Evolutionary conservation across 2,888 invertebrate species (phyloP).

Genomic region (Pinctada fucata): DNA sequence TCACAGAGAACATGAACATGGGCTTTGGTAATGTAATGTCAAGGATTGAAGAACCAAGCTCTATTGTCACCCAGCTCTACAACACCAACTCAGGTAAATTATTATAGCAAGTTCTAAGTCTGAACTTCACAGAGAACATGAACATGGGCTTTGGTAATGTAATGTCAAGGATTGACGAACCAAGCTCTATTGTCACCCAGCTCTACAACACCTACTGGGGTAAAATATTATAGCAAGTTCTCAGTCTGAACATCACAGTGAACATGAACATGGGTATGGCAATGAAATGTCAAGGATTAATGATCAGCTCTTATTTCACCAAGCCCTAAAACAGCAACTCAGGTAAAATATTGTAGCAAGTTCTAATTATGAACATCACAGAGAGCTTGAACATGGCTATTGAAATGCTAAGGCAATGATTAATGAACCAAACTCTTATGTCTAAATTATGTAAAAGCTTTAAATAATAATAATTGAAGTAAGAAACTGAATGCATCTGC

Average conservation of each 20-base stretch:
- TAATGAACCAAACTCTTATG: not conserved
- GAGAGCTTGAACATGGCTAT: not conserved
- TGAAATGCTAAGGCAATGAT: not conserved
- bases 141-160: not conserved
- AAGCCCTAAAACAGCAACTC: constrained; percentile 39
- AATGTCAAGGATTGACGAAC: not conserved
- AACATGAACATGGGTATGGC: constrained; percentile 62
- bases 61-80: constrained; percentile 40
- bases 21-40: not conserved
- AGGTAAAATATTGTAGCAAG: constrained; percentile 22
- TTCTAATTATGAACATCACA: constrained; percentile 33
- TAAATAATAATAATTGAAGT: too few species aligned
- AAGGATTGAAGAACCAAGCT: not conserved
- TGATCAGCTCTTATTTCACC: constrained; percentile 42
- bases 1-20: not conserved
- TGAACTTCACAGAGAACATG: not conserved
- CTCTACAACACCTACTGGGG: constrained; percentile 39
- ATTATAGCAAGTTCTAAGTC: not conserved
- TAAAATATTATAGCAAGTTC: not conserved
- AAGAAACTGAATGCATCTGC: too few species aligned
- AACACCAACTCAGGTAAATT: constrained; percentile 37
- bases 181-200: constrained; percentile 36
- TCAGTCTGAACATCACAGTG: constrained; percentile 51
- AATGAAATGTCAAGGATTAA: constrained; percentile 57
- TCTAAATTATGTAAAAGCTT: too few species aligned